Percentiles rank a stretch among this genome's conserved stretches.
Evolutionary conservation across 92 coral and sea anemone species (phyloP).

Genomic region (Parazoanthus swiftii): DNA sequence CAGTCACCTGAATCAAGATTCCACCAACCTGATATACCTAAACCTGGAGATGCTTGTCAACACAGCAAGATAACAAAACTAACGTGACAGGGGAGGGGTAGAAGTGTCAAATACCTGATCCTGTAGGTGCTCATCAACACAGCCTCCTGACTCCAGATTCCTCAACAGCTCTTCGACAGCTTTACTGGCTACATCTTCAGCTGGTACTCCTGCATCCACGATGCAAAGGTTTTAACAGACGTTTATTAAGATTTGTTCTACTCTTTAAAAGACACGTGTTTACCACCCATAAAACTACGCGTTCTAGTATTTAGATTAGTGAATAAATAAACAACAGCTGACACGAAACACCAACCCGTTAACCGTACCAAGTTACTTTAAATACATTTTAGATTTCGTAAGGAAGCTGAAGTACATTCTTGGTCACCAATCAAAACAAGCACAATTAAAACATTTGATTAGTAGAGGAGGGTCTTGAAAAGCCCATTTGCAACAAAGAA

Average conservation of each 20-base stretch:
- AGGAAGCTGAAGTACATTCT: no score
- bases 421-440: no score
- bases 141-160: slow-evolving; percentile 72
- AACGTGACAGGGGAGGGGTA: background rate
- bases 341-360: background rate
- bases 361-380: no score
- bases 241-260: background rate
- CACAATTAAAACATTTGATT: background rate
- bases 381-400: no score
- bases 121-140: slow-evolving; percentile 92
- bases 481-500: background rate
- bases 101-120: slow-evolving; percentile 67
- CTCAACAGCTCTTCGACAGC: slow-evolving; percentile 80
- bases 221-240: background rate
- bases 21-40: no score
- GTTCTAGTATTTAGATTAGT: background rate
- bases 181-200: slow-evolving; percentile 83
- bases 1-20: slow-evolving; percentile 40
- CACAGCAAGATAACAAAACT: background rate
- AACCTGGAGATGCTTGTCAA: no score
- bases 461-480: background rate
- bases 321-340: background rate
- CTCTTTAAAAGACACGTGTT: background rate
- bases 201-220: slow-evolving; percentile 69
- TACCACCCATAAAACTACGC: background rate